Base-by-base conservation (phyloP, 2,888 invertebrate species). In the Epicampocera succincta region DNA sequence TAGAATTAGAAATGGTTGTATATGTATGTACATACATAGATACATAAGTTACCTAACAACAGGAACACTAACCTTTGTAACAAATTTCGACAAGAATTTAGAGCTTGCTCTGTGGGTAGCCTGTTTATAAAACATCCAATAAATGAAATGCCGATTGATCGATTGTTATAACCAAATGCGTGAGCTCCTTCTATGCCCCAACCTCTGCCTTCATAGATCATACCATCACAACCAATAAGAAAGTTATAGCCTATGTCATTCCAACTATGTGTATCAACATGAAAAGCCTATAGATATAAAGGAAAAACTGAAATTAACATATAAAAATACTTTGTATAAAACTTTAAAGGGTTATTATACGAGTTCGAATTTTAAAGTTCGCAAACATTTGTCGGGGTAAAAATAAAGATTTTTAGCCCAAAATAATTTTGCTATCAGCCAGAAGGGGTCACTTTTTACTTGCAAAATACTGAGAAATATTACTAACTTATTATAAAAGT, bases 121-220 rank as follows among this genome's bases (percentile, higher is more conserved):
- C 90, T 90, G 46, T 90, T 89, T 87, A 91, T 91, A 82, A 92
- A 93, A 78, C 92, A 91, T 0, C 93, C 93, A 50, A 93, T 90
- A 81, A 93, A 92, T 33, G 92, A 89, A 50, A 93, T 92, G n/a
- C 93, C 93, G 25, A 92, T 85, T 2, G 91, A 91, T 66, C 87
- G 89, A 44, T 84, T 88, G 85, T 94, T 93, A 83, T 92, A 93
- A 38, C 91, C 90, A 69, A 89, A 87, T 0, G 93, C 92, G 83
- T 93, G 93, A 0, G 92, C 92, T 1, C 93, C 93, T 72, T 92
- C 90, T 0, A 89, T 87, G 2, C 90, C 90, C 93, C 93, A 93
- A 0, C 93, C 93, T 69, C 92, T 88, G 6, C 93, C 93, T 87
- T 93, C 92, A 84, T 93, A 93, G 0, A 92, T 88, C 52, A 92